phyloP scores from a whole-genome alignment of 2,888 invertebrate species.

The Oxystoma pomonae region DNA sequence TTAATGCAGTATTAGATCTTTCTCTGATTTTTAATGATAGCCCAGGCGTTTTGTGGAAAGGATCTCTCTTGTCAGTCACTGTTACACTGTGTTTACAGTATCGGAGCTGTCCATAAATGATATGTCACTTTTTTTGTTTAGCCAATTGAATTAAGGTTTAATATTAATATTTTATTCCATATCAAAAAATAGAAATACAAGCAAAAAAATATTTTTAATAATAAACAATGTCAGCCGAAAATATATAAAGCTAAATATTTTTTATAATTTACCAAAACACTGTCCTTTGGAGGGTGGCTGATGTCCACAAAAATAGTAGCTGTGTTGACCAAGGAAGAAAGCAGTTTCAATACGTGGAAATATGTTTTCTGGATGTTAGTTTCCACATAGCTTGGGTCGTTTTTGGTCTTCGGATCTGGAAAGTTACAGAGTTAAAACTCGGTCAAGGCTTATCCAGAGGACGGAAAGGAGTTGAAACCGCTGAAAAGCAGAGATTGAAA shows the following conservation, averaged over 20 bases:
- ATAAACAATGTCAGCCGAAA: too few species aligned
- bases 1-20: too few species aligned
- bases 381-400: constrained; percentile 61
- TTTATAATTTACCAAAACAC: constrained; percentile 83
- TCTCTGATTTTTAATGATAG: constrained; percentile 70
- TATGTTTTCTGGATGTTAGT: constrained; percentile 79
- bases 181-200: too few species aligned
- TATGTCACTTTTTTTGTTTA: constrained; percentile 85
- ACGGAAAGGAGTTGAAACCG: constrained; percentile 43
- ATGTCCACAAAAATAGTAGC: constrained; percentile 80
- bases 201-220: too few species aligned
- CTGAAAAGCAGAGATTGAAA: constrained; percentile 36
- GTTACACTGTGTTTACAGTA: constrained; percentile 81
- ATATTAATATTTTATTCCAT: too few species aligned
- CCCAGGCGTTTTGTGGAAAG: constrained; percentile 68
- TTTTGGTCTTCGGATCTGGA: constrained; percentile 63
- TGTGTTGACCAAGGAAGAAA: constrained; percentile 65
- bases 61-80: constrained; percentile 67
- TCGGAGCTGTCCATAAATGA: constrained; percentile 80
- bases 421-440: constrained; percentile 58
- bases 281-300: constrained; percentile 80
- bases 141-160: constrained; percentile 84
- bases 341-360: constrained; percentile 74
- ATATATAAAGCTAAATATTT: too few species aligned
- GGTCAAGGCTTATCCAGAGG: constrained; percentile 25